Evolutionary conservation across 2,113 vertebrate genomes (phyloP), one percentile per base, ranked within the genome.

Genomic region (Gymnobelideus leadbeateri): DNA sequence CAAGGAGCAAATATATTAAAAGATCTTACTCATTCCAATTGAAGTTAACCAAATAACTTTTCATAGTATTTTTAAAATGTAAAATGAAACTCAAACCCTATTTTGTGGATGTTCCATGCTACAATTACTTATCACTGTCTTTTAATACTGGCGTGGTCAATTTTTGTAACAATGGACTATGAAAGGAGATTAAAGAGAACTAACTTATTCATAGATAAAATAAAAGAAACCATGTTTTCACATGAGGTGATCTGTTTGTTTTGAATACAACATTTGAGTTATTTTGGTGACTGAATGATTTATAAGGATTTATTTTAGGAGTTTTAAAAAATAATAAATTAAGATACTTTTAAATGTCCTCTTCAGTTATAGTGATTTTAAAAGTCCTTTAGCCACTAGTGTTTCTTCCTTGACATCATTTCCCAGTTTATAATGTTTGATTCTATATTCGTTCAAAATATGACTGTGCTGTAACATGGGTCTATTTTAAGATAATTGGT

Each of bases 1-100:
- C 84, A 98, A 96, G 96, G 43, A 11, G 50, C 55, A 94, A 97
- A 90, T 51, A 12, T 91, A 68, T 49, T 92, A 1, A 21, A 94
- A 49, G 1, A 77, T 90, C 28, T 94, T 16, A 57, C 46, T 90
- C 50, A 93, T 26, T 95, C 12, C 0, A n/a, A 10, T 0, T 91
- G 55, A 57, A 26, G 24, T 14, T 28, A 68, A 84, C n/a, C 57
- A 57, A 49, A 46, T 24, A 0, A 47, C 14, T 43, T 51, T 84
- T 84, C 16, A 43, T 43, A 84, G 7, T 43, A 26, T 37, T 77
- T 91, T 92, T 91, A 91, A 94, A 91, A 89, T 94, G 8, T 95
- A 94, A 68, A 51, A 37, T 84, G 10, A 94, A 93, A 93, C n/a
- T 23, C 90, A 91, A 50, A 14, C 93, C 89, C 92, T 91, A 52